A percentile compares a stretch with the other conserved stretches of the same genome.
These are phyloP conservation scores for Netelia melanura DNA, from an alignment of 2,888 invertebrate species.

Conservation along the genomic window DNA sequence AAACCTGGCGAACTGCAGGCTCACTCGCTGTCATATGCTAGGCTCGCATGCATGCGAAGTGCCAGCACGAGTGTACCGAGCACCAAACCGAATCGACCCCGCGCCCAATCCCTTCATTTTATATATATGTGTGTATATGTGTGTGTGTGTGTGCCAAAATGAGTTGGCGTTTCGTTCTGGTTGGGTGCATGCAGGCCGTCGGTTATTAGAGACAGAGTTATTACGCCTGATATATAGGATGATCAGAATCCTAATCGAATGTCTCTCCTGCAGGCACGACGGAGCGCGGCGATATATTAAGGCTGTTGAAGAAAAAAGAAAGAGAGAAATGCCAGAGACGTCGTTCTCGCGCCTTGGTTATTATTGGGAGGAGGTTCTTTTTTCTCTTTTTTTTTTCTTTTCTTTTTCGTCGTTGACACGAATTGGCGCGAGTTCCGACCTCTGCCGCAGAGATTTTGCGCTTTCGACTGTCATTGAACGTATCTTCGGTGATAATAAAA, in stretches of 20 bases:
- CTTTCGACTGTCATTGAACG: too few species aligned
- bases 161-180: slow-evolving; percentile 43
- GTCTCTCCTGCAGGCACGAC: slow-evolving; percentile 10
- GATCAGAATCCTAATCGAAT: slow-evolving; percentile 44
- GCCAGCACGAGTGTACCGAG: slow-evolving; percentile 58
- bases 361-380: too few species aligned
- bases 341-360: not conserved
- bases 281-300: not conserved
- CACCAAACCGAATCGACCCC: slow-evolving; percentile 49
- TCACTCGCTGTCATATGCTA: slow-evolving; percentile 60
- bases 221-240: slow-evolving; percentile 35
- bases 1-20: slow-evolving; percentile 64
- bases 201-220: slow-evolving; percentile 50
- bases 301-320: not conserved
- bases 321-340: not conserved
- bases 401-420: too few species aligned
- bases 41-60: slow-evolving; percentile 64
- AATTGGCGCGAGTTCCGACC: too few species aligned
- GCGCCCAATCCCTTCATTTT: slow-evolving; percentile 11
- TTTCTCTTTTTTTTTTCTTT: too few species aligned
- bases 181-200: slow-evolving; percentile 45
- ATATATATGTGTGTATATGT: slow-evolving; percentile 15
- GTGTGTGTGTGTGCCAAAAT: slow-evolving; percentile 44
- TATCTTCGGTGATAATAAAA: too few species aligned
- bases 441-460: too few species aligned